A percentile compares a stretch with the other conserved stretches of the same genome.
Evolutionary conservation across 1,140 invertebrate species (phyloP).

Genomic region (Meloidogyne exigua): DNA sequence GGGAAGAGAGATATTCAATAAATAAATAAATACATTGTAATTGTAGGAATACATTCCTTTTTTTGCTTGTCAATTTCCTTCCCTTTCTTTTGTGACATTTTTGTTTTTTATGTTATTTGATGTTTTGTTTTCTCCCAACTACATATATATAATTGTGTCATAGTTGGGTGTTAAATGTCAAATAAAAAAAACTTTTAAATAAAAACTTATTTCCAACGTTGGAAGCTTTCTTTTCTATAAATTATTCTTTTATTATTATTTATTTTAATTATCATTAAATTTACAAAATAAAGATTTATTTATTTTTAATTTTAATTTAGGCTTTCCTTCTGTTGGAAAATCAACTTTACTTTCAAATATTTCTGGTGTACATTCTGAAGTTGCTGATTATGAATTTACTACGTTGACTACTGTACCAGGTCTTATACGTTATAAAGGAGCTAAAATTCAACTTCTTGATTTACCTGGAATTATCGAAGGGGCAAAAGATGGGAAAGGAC

Average conservation of each 20-base stretch:
- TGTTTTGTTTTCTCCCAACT: background rate
- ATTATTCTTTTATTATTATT: no score
- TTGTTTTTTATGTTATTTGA: background rate
- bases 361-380: slow-evolving; percentile 98
- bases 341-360: slow-evolving; percentile 92
- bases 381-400: slow-evolving; percentile 87
- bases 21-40: no score
- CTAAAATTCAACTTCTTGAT: slow-evolving; percentile 97
- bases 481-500: slow-evolving; percentile 97
- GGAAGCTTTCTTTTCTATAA: no score
- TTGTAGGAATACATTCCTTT: no score
- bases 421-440: slow-evolving; percentile 98
- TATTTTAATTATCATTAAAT: no score
- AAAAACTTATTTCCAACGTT: no score
- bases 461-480: slow-evolving; percentile 99
- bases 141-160: background rate
- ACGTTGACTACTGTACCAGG: slow-evolving; percentile 98
- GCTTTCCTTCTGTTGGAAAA: slow-evolving; percentile 98
- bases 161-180: background rate
- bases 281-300: no score
- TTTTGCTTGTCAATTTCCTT: background rate
- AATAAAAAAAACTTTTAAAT: no score
- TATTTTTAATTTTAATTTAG: slow-evolving; percentile 64
- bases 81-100: background rate
- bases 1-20: no score